phyloP scores from a whole-genome alignment of 2,113 vertebrate genomes.

The Lepidothrix coronata region DNA sequence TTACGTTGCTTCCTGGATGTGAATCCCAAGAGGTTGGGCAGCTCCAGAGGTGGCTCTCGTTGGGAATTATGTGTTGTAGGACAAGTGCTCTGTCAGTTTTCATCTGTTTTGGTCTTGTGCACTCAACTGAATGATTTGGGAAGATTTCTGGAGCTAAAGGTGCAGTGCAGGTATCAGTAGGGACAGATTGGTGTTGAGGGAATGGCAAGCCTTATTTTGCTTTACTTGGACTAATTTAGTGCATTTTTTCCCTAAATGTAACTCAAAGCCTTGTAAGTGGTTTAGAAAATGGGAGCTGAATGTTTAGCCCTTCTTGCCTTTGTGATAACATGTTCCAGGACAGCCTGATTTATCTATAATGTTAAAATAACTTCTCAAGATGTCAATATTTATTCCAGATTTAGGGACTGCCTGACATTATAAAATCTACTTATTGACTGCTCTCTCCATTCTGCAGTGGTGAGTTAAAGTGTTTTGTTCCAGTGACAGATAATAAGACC shows the following conservation, averaged over 20 bases:
- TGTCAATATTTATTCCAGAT: neutral
- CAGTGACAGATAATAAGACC: rapidly evolving
- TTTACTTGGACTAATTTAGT: neutral
- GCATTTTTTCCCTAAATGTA: neutral
- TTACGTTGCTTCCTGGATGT: neutral
- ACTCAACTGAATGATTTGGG: neutral
- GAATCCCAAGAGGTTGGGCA: neutral
- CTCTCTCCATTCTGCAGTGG: rapidly evolving
- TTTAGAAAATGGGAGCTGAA: neutral
- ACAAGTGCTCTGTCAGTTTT: neutral
- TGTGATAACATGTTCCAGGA: neutral
- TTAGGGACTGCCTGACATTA: neutral
- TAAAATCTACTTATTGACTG: neutral
- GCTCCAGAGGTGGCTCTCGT: neutral
- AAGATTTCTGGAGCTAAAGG: neutral
- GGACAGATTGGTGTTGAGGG: neutral
- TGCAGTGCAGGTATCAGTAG: neutral
- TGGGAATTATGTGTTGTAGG: rapidly evolving
- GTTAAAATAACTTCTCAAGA: neutral
- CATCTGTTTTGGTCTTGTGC: neutral
- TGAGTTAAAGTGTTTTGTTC: neutral
- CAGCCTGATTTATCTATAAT: neutral
- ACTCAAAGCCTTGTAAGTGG: neutral
- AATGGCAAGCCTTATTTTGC: neutral
- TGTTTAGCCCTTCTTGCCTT: neutral